Evolutionary conservation across 2,888 invertebrate species (phyloP), one percentile per base, ranked within the genome.

Genomic region (Tenodera sinensis): DNA sequence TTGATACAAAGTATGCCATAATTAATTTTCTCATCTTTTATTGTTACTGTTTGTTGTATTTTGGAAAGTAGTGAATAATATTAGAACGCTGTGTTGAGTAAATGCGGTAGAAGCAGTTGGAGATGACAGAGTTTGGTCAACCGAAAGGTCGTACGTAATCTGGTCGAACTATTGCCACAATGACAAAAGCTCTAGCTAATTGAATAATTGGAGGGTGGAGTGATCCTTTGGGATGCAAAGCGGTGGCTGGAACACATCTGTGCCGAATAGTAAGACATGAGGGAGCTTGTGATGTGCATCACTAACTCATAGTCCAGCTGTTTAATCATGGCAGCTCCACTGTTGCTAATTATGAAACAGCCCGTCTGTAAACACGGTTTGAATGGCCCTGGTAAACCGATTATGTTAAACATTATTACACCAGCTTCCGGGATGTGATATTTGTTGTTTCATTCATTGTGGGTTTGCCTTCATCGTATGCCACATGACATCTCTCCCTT

Each of bases 321-420:
- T 71, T 71, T 71, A 71, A 71, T 71, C 54, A 71, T 71, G 54
- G 54, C 54, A 71, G 54, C 20, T 4, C 54, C 54, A 20, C 54
- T 71, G 54, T 25, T 71, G 87, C 82, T 87, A 87, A 87, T 87
- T 82, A 87, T 83, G 87, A 87, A 87, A 87, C 87, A 87, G 81
- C 82, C 34, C 83, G 87, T 87, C 47, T 82, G 87, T 42, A 87
- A 87, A 87, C 87, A 87, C 42, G 82, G 28, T 42, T 30, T 47
- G 85, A 85, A 85, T 85, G 54, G 54, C 20, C 54, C 54, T 71
- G 47, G 87, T 87, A 87, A 87, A 87, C 87, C 83, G 87, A 87
- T 87, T 87, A 87, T 87, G 83, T 87, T 87, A 82, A 87, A 87
- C 87, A 87, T 87, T 87, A 87, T 87, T 34, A 87, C 87, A 4